Base-by-base conservation (phyloP, 2,888 invertebrate species). In the Spisula subtruncata region DNA sequence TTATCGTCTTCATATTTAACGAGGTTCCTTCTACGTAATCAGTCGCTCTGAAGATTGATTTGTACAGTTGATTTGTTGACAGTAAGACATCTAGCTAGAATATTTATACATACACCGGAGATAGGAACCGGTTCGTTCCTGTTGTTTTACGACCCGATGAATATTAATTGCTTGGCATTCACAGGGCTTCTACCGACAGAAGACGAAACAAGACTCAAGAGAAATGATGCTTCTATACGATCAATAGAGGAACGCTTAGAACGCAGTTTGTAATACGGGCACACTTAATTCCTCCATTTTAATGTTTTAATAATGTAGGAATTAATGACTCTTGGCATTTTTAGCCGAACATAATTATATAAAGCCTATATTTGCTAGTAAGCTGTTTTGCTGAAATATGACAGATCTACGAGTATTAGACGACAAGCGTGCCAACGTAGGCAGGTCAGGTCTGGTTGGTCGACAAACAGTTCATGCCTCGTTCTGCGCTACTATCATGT, bases 1-100 rank as follows among this genome's bases (percentile, higher is more conserved):
- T 86, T 86, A 81, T 86, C 86, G 66, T 81, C 86, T 81, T 14
- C 35, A 85, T 66, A 66, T 66, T 66, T 66, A 66, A 66, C 60
- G 60, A 66, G 25, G 60, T 66, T 66, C 25, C 60, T 25, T 20
- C 60, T 25, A 25, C 25, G 60, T 12, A 66, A 66, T 66, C 60
- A 66, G 60, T 25, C 60, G 12, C 25, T 25, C 12, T n/a, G 25
- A 66, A 66, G 60, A 66, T 66, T 66, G 60, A 66, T 66, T 66
- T 66, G 60, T 25, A 66, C 0, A 8, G 25, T 66, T 25, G n/a
- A 66, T 66, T 66, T 25, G 60, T 66, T 25, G 60, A 66, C 60
- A 66, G n/a, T n/a, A 25, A 66, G 60, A 66, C 60, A 66, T 25
- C 60, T 66, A n/a, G n/a, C 60, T 25, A 25, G 60, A 66, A 25